Base-by-base conservation (phyloP, 1,140 invertebrate species). In the Drosophila burlai region DNA sequence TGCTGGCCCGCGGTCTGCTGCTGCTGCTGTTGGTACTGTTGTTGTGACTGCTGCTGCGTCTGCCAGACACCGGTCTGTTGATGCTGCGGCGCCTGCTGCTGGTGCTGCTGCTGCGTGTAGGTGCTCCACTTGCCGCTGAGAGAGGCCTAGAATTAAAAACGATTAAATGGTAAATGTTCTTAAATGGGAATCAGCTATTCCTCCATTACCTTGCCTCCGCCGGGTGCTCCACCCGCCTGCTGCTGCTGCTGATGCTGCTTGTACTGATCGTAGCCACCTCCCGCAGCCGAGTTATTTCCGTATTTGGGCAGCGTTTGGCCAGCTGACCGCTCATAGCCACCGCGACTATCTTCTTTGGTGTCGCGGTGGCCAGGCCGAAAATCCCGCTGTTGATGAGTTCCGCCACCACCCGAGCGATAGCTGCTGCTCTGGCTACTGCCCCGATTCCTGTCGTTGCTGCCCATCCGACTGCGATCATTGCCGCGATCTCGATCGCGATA, bases 361-460 rank as follows among this genome's bases (percentile, higher is more conserved):
- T 93, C 92, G 92, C 92, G 92, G 92, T 93, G 92, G 92, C 92
- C 92, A 91, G 81, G 85, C 92, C 92, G 92, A 93, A 93, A 93
- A 93, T 93, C 92, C 92, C 92, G 92, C 80, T 93, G 87, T 74
- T 92, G 91, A 62, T 89, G 74, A 80, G 69, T 76, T 21, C 91
- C 90, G 18, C 86, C 84, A 16, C 91, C 84, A 16, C 91, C 87
- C 63, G 89, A 84, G 54, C 90, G 78, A 81, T 93, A 90, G 77
- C 80, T 83, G 77, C 80, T 83, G 43, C 85, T 76, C 47, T 90
- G 73, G 75, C 81, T 83, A 47, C 71, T 84, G 46, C 91, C 81
- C 40, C 87, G 72, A 58, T 91, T 81, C 24, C 85, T 85, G 50
- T 92, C 76, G 29, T 89, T 87, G 50, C 68, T 87, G 60, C 78